A percentile compares a stretch with the other conserved stretches of the same genome.
Evolutionary conservation across 2,888 invertebrate species (phyloP).

Genomic region (Acanthopleura granulata): DNA sequence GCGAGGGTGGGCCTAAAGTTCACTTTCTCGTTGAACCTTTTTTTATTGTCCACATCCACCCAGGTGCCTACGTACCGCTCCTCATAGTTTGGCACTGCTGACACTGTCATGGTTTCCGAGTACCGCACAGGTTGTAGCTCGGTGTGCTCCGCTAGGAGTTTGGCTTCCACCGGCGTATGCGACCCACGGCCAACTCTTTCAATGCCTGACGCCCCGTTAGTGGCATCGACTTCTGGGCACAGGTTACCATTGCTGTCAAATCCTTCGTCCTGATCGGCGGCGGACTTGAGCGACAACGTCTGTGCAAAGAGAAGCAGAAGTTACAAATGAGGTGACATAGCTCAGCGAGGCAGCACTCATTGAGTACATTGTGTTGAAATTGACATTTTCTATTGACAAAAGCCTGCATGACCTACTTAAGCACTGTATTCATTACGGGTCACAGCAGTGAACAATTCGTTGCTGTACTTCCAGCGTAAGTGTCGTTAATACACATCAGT

Average conservation of each 20-base stretch:
- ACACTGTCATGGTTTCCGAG: conserved; percentile 49
- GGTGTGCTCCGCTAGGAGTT: background rate
- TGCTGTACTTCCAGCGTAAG: too few relatives aligned
- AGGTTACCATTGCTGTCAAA: background rate
- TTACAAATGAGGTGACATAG: too few relatives aligned
- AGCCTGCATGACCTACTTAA: too few relatives aligned
- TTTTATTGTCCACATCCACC: conserved; percentile 45
- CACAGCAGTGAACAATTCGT: too few relatives aligned
- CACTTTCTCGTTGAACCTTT: conserved; percentile 51
- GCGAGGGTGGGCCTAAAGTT: conserved; percentile 46
- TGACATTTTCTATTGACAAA: too few relatives aligned
- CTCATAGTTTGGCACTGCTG: conserved; percentile 45
- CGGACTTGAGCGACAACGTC: too few relatives aligned
- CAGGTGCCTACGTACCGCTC: conserved; percentile 44
- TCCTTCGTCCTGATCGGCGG: background rate
- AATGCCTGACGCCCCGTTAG: background rate
- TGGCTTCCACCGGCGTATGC: background rate
- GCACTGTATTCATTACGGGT: too few relatives aligned
- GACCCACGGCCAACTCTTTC: background rate
- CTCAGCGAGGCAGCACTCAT: too few relatives aligned
- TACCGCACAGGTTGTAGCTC: conserved; percentile 16
- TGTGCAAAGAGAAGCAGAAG: too few relatives aligned
- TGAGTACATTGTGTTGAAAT: too few relatives aligned
- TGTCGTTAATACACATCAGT: too few relatives aligned
- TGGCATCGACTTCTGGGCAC: background rate